Percentiles rank a stretch among this genome's conserved stretches.
Evolutionary conservation across 2,888 invertebrate genomes (phyloP).

Genomic region (Stegana nigrithorax): DNA sequence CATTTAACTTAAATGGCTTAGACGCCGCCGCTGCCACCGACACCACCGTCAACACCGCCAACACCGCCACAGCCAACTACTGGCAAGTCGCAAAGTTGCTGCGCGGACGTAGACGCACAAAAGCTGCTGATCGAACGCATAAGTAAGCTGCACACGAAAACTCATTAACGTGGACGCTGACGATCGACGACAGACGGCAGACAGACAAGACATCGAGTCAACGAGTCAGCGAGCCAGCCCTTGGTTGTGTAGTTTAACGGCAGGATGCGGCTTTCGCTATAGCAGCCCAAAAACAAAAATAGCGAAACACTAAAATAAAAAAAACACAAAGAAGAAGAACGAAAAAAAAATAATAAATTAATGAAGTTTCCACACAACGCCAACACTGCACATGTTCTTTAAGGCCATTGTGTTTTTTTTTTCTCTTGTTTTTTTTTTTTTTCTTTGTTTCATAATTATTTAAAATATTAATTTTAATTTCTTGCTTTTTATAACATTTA

Average conservation of each 20-base stretch:
- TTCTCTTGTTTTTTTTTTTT: background rate
- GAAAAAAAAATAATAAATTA: slow-evolving; percentile 8
- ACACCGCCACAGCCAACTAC: background rate
- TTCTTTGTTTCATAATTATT: background rate
- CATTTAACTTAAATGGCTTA: slow-evolving; percentile 30
- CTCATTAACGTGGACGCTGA: slow-evolving; percentile 57
- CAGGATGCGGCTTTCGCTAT: too few species aligned
- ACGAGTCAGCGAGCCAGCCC: too few species aligned
- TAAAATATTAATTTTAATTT: background rate
- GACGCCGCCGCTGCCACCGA: background rate
- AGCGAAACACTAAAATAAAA: too few species aligned
- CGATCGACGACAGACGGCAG: background rate
- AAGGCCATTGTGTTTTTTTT: background rate
- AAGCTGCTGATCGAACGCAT: slow-evolving; percentile 25
- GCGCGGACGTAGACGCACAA: background rate
- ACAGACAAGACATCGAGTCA: too few species aligned
- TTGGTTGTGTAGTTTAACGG: too few species aligned
- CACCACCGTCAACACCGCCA: background rate
- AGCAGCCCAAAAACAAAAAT: too few species aligned
- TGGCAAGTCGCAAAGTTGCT: slow-evolving; percentile 29
- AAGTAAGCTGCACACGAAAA: slow-evolving; percentile 57
- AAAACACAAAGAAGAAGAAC: background rate
- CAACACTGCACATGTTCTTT: background rate
- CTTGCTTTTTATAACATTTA: background rate
- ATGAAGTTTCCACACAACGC: slow-evolving; percentile 16